Evolutionary conservation across 1,140 invertebrate species (phyloP), one percentile per base, ranked within the genome.

Genomic region (Sipha flava): DNA sequence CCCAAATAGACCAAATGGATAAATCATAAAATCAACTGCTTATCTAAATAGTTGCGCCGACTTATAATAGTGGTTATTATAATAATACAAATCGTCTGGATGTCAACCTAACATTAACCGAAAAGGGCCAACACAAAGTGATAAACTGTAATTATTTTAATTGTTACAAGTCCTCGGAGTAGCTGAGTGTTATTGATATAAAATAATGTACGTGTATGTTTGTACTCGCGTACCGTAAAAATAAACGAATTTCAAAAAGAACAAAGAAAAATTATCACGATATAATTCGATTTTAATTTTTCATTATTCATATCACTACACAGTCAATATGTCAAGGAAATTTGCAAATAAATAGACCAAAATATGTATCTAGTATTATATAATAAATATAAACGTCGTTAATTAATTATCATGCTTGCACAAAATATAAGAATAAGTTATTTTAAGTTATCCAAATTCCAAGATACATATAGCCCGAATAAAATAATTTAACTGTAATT

Each of bases 61-160:
- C 66, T 47, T 70, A 70, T 70, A 47, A 70, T 70, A 47, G 64
- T 26, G 1, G 37, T 66, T 21, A 66, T 66, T 66, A 66, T 40
- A 23, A 45, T 16, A 45, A 10, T n/a, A 70, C 37, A 70, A 68
- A 68, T 40, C 43, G 23, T 70, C 66, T 47, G 40, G 26, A 23
- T 23, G 21, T 66, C 21, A 66, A 66, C 40, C 34, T 21, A 23
- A 62, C 16, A 40, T 64, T 64, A 66, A 45, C 40, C 18, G 14
- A 45, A 68, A 68, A 29, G 16, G 21, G 5, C 47, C 47, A n/a
- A 49, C 6, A 43, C 1, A 2, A 40, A 37, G 16, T 9, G 66
- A 70, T 70, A 70, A 70, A 47, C 40, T 47, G 23, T 70, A 70
- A 70, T 70, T 70, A 70, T 45, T 70, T 47, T 70, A 70, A 70